These are phyloP conservation scores for Artibeus jamaicensis DNA, from an alignment of 2,797 vertebrate species.

Conservation along the genomic window DNA sequence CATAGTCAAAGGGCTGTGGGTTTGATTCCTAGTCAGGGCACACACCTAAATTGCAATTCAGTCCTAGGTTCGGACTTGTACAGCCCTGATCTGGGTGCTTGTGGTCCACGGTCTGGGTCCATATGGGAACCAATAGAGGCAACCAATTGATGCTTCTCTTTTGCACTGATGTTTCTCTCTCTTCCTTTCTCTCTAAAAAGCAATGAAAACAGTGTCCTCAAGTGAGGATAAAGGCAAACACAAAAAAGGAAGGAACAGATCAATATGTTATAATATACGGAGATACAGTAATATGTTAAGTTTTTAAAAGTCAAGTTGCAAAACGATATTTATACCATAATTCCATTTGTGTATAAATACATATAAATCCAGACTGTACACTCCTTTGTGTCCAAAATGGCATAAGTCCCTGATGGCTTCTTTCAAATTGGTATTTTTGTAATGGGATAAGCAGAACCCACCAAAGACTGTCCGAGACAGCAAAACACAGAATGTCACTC, in stretches of 20 bases:
- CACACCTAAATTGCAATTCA: background rate
- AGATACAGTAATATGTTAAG: background rate
- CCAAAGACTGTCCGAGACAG: background rate
- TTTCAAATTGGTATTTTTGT: background rate
- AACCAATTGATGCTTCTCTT: background rate
- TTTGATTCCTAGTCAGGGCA: background rate
- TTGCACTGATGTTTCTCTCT: background rate
- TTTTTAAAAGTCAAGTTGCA: background rate
- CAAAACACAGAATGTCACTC: background rate
- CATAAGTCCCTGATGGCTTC: background rate
- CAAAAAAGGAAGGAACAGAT: background rate
- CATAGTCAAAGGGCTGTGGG: background rate
- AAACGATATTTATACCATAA: background rate
- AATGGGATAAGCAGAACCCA: background rate
- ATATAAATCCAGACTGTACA: background rate
- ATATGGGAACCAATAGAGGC: background rate
- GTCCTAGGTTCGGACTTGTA: background rate
- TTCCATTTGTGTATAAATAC: background rate
- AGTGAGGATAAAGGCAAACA: background rate
- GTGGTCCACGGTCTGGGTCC: background rate
- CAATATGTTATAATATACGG: background rate
- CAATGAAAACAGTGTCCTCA: background rate
- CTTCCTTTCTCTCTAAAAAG: background rate
- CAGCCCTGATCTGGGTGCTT: background rate
- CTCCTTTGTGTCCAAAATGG: background rate